Evolutionary conservation across 2,888 invertebrate genomes (phyloP), one percentile per base, ranked within the genome.

Genomic region (Cacoxenus indagator): DNA sequence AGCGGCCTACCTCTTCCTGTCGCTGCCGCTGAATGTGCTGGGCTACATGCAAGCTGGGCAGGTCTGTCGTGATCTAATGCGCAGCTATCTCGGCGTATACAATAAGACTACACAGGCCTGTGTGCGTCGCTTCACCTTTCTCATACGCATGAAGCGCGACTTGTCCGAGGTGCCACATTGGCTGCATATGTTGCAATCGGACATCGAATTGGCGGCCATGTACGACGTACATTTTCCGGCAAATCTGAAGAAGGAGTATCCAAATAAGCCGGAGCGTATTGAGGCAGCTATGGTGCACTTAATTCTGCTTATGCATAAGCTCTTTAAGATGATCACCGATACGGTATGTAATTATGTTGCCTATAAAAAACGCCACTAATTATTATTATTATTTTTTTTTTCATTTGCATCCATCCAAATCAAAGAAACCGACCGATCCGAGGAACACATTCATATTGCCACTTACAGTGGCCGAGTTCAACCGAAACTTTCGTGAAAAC

Each of bases 51-150:
- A 79, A 85, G 70, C 87, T 87, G 87, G 87, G 0, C 89, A 89
- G 67, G 87, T 88, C 0, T 86, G 91, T 1, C 88, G 92, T 8
- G 92, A 92, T 76, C 85, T 91, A 4, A 81, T 92, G 46, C 91
- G 91, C 22, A 86, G 87, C 29, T 87, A 88, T 3, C 83, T 89
- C 1, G 87, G 84, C 1, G 91, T 92, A 0, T 86, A 87, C 29
- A 92, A 93, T 81, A 94, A 94, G 86, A 93, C 94, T 0, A 91
- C 93, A 0, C 87, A 89, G 57, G 92, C 94, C 0, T 93, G 93
- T 76, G 91, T 91, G 75, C 88, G 94, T 11, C 89, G 94, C 19
- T 86, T 92, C 2, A 82, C 90, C 48, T 92, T 92, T 81, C 90
- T 93, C 81, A 85, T 92, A 78, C 90, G 91, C 74, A 91, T 91